Percentiles rank a stretch among this genome's conserved stretches.
Evolutionary conservation across 2,888 invertebrate species (phyloP).

Genomic region (Odiellus spinosus): DNA sequence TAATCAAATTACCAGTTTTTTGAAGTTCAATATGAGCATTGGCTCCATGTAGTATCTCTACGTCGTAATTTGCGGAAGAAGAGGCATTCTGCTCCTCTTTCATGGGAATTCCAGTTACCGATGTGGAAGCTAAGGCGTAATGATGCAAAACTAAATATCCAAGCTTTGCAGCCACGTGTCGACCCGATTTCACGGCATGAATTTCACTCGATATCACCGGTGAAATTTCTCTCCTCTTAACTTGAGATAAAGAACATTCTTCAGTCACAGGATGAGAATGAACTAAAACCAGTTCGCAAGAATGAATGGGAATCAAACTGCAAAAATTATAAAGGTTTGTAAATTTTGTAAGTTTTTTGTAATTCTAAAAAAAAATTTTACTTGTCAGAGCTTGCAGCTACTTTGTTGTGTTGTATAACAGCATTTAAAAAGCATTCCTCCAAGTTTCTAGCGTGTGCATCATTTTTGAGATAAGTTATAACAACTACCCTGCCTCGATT

Average conservation of each 20-base stretch:
- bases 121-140: slow-evolving; percentile 82
- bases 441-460: slow-evolving; percentile 65
- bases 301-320: slow-evolving; percentile 48
- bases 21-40: slow-evolving; percentile 69
- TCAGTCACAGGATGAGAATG: slow-evolving; percentile 71
- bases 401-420: slow-evolving; percentile 61
- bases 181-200: slow-evolving; percentile 20
- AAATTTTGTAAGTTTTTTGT: background rate
- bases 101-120: slow-evolving; percentile 98
- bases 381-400: slow-evolving; percentile 45
- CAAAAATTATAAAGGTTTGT: background rate
- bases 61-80: slow-evolving; percentile 95
- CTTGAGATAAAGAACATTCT: slow-evolving; percentile 49
- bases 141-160: slow-evolving; percentile 41
- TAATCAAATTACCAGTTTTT: slow-evolving; percentile 30
- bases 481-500: slow-evolving; percentile 71
- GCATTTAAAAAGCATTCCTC: slow-evolving; percentile 74
- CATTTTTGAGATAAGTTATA: slow-evolving; percentile 68
- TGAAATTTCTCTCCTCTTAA: slow-evolving; percentile 11
- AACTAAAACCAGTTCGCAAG: slow-evolving; percentile 76
- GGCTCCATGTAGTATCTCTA: slow-evolving; percentile 81
- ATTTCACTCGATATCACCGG: slow-evolving; percentile 21
- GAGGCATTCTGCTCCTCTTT: slow-evolving; percentile 98
- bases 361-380: slow-evolving; percentile 26
- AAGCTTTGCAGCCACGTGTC: slow-evolving; percentile 24